A percentile compares a stretch with the other conserved stretches of the same genome.
These are phyloP conservation scores for Nymphalis polychloros DNA, from an alignment of 2,888 invertebrate genomes.

Conservation along the genomic window DNA sequence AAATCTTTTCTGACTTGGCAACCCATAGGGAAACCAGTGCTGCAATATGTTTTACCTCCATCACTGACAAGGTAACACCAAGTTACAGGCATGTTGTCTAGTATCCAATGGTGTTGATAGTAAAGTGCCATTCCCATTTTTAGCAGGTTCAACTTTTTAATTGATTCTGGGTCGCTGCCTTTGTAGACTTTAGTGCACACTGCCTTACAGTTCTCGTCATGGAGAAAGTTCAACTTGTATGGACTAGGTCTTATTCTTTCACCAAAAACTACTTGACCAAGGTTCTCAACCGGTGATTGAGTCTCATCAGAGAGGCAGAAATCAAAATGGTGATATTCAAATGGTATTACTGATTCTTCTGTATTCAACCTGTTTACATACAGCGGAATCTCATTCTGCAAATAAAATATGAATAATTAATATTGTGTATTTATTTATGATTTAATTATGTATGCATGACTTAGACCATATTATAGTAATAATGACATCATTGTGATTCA, in stretches of 20 bases:
- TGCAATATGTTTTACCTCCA: slow-evolving; percentile 89
- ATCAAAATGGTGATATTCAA: slow-evolving; percentile 98
- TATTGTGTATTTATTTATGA: neutral
- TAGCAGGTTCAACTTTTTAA: slow-evolving; percentile 88
- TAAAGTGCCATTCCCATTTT: slow-evolving; percentile 96
- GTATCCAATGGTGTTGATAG: slow-evolving; percentile 99
- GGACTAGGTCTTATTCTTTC: slow-evolving; percentile 97
- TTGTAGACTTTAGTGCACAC: slow-evolving; percentile 87
- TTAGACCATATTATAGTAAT: neutral
- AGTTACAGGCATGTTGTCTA: slow-evolving; percentile 99
- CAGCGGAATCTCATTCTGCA: slow-evolving; percentile 91
- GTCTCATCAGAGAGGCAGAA: slow-evolving; percentile 91
- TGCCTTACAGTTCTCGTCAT: slow-evolving; percentile 83
- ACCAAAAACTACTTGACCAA: slow-evolving; percentile 99
- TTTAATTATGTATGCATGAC: slow-evolving; percentile 4
- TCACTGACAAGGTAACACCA: slow-evolving; percentile 94
- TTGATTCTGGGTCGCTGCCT: slow-evolving; percentile 83
- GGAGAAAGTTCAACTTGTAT: slow-evolving; percentile 92
- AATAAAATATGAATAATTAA: no score
- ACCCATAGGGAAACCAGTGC: slow-evolving; percentile 98
- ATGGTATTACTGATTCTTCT: slow-evolving; percentile 98
- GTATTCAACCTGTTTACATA: slow-evolving; percentile 98
- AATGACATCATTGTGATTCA: slow-evolving; percentile 2
- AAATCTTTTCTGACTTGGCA: slow-evolving; percentile 88
- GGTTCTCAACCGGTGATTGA: slow-evolving; percentile 96